Evolutionary conservation across 2,888 invertebrate genomes (phyloP), one percentile per base, ranked within the genome.

Genomic region (Harpalus rubripes): DNA sequence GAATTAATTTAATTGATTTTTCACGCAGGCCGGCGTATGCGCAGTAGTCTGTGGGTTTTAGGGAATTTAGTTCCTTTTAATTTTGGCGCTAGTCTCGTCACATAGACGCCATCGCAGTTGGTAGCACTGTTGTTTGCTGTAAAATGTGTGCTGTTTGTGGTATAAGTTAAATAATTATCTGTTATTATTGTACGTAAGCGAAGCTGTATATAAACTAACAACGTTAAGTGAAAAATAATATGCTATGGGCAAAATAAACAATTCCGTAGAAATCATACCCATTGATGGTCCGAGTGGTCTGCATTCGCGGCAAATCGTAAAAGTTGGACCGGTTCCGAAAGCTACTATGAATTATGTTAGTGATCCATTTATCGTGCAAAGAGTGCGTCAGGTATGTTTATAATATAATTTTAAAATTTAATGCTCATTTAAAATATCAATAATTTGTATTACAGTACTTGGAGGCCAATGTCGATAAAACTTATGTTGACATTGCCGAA

Each of bases 401-500:
- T 39, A 80, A 41, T 10, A 85, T 41, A 41, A 41, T 41, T 74
- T 10, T 10, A 39, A n/a, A 39, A 15, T 26, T 1, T 7, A 68
- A 15, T 39, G 7, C 12, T 52, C 44, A 8, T 12, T 52, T 26
- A n/a, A 63, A 26, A 26, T 76, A 79, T 32, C 39, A 68, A 83
- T 78, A 74, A 68, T 56, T 56, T 72, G 12, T 72, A 41, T 87
- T 92, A 61, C 88, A 96, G 93, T 97, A 97, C 90, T 93, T 97
- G 88, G 95, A 95, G 87, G 95, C 95, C 88, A 96, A 96, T 92
- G 95, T 95, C 86, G 95, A 96, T 88, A 95, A 96, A 91, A 95
- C 95, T 7, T 96, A 95, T 90, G 94, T 97, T 87, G 96, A 97
- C 92, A 95, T 97, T 85, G 95, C 95, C 89, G 94, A 95, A 89